Evolutionary conservation across 2,888 invertebrate genomes (phyloP).

Genomic region (Incurvaria masculella): DNA sequence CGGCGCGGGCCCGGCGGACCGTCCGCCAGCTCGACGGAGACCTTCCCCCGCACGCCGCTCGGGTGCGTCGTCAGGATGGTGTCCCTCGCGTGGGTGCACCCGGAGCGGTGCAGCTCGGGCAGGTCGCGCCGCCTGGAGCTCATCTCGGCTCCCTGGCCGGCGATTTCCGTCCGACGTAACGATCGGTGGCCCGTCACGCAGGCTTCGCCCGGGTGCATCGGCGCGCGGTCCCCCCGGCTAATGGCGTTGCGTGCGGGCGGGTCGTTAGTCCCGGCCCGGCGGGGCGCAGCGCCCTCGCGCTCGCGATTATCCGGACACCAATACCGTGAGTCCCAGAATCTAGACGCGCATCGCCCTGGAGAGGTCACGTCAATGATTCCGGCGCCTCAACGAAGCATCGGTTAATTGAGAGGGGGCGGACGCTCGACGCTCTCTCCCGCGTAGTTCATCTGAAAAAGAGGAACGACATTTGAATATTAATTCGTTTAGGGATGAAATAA

Average conservation of each 20-base stretch:
- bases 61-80: conserved; percentile 48
- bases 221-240: not conserved
- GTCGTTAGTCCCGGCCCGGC: not conserved
- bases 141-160: conserved; percentile 11
- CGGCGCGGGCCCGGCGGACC: not conserved
- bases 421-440: not conserved
- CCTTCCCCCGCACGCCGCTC: conserved; percentile 43
- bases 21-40: conserved; percentile 41
- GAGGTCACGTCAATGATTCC: not conserved
- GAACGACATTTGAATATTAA: conserved; percentile 8
- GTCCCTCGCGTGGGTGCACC: conserved; percentile 43
- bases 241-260: not conserved
- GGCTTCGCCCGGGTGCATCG: not conserved
- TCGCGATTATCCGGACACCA: too few relatives aligned
- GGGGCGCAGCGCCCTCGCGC: not conserved
- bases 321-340: too few relatives aligned
- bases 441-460: conserved; percentile 7
- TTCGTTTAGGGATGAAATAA: conserved; percentile 8
- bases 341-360: too few relatives aligned
- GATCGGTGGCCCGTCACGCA: not conserved
- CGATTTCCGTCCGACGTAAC: not conserved
- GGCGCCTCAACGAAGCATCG: not conserved
- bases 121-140: conserved; percentile 39
- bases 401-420: conserved; percentile 2
- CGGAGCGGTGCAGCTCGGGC: conserved; percentile 38